These are phyloP conservation scores for Chydorus sphaericus DNA, from an alignment of 2,888 invertebrate species.

Conservation along the genomic window DNA sequence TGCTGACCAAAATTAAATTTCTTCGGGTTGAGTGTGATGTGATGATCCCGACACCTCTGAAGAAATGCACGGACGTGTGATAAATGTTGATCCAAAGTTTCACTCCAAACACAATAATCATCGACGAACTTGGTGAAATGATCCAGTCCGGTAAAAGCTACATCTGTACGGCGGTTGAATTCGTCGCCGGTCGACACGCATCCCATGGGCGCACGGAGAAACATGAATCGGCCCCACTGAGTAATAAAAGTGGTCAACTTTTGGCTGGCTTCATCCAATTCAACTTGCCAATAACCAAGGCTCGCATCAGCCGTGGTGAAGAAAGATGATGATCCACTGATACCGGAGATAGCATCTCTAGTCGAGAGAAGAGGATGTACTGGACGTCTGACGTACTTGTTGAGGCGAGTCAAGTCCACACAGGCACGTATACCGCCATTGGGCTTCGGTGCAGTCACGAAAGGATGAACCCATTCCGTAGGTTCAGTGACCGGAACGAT, in stretches of 20 bases:
- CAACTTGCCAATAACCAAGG: slow-evolving; percentile 19
- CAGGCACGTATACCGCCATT: slow-evolving; percentile 19
- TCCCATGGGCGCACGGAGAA: slow-evolving; percentile 6
- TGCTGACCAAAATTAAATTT: not conserved
- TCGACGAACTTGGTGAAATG: not conserved
- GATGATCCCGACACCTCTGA: not conserved
- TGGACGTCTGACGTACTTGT: slow-evolving; percentile 18
- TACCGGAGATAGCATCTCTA: slow-evolving; percentile 17
- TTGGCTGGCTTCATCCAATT: slow-evolving; percentile 18
- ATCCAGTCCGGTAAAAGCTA: slow-evolving; percentile 17
- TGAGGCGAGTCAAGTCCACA: slow-evolving; percentile 20
- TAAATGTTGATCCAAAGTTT: not conserved
- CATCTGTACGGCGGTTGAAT: slow-evolving; percentile 14
- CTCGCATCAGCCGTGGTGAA: slow-evolving; percentile 15
- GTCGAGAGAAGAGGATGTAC: slow-evolving; percentile 17
- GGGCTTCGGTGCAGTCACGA: slow-evolving; percentile 18
- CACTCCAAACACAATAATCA: not conserved
- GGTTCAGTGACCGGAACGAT: slow-evolving; percentile 19
- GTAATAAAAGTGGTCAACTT: slow-evolving; percentile 20
- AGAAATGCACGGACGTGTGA: not conserved
- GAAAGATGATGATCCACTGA: not conserved
- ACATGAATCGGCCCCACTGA: slow-evolving; percentile 19
- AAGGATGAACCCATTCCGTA: slow-evolving; percentile 20
- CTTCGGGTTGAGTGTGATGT: not conserved
- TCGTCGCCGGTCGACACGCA: slow-evolving; percentile 1